phyloP scores from a whole-genome alignment of 2,113 vertebrate genomes.

The Dasyornis broadbenti region DNA sequence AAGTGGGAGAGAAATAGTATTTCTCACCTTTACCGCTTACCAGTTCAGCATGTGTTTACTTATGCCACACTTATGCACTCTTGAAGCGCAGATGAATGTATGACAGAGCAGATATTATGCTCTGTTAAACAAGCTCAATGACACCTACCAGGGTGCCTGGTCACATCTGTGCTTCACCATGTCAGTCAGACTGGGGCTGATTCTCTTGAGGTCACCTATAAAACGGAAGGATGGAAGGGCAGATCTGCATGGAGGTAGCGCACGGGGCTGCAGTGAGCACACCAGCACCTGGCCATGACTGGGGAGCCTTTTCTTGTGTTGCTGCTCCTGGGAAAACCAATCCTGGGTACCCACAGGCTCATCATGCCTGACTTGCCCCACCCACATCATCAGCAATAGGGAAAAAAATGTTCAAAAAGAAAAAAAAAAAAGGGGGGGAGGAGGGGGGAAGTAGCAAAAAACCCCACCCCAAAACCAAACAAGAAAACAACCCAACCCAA shows the following conservation, averaged over 20 bases:
- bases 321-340: not conserved
- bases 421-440: not conserved
- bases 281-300: not conserved
- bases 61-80: not conserved
- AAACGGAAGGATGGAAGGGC: not conserved
- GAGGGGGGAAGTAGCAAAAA: not conserved
- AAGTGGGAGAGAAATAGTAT: not conserved
- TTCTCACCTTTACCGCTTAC: not conserved
- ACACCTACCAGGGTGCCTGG: not conserved
- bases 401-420: not conserved
- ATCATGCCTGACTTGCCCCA: not conserved
- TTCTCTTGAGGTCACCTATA: not conserved
- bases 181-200: not conserved
- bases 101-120: not conserved
- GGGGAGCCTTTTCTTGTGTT: not conserved
- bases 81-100: not conserved
- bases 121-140: not conserved
- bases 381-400: not conserved
- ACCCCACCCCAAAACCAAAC: not conserved
- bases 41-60: not conserved
- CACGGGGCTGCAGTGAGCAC: not conserved
- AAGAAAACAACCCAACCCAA: not conserved
- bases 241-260: not conserved
- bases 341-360: not conserved
- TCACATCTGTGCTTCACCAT: not conserved